These are phyloP conservation scores for Echinarachnius parma DNA, from an alignment of 53 echinoderm and acorn worm genomes.

Conservation along the genomic window DNA sequence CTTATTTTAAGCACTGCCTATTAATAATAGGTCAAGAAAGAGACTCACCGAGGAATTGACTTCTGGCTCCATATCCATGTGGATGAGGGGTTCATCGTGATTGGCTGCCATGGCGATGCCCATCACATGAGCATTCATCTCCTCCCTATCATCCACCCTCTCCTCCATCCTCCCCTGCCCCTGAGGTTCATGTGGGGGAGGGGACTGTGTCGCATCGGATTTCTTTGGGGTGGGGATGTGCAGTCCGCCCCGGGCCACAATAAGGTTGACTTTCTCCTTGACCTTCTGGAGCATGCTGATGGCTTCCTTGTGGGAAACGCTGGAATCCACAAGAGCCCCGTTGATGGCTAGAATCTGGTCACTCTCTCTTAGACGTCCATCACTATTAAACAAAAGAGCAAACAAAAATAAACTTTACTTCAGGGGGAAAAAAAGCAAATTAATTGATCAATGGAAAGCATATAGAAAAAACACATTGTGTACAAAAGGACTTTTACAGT, in stretches of 20 bases:
- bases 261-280: conserved; percentile 75
- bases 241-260: conserved; percentile 81
- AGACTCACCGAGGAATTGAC: conserved; percentile 13
- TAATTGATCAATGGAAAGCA: no score
- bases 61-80: conserved; percentile 19
- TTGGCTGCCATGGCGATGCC: background rate
- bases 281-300: conserved; percentile 85
- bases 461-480: no score
- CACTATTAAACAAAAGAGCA: no score
- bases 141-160: background rate
- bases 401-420: no score
- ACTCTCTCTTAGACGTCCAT: conserved; percentile 81
- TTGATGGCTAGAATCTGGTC: conserved; percentile 97
- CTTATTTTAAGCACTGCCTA: no score
- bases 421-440: no score
- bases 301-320: conserved; percentile 87
- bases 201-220: background rate
- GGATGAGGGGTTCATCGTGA: conserved; percentile 7
- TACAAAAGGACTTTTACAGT: no score
- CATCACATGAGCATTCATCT: background rate
- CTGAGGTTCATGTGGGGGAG: conserved; percentile 11
- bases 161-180: background rate
- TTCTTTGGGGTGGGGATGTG: conserved; percentile 42
- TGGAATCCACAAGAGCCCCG: conserved; percentile 69
- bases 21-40: no score